Conservation (phyloP, 2,888 invertebrate genomes). For the Drosophila monieri region DNA sequence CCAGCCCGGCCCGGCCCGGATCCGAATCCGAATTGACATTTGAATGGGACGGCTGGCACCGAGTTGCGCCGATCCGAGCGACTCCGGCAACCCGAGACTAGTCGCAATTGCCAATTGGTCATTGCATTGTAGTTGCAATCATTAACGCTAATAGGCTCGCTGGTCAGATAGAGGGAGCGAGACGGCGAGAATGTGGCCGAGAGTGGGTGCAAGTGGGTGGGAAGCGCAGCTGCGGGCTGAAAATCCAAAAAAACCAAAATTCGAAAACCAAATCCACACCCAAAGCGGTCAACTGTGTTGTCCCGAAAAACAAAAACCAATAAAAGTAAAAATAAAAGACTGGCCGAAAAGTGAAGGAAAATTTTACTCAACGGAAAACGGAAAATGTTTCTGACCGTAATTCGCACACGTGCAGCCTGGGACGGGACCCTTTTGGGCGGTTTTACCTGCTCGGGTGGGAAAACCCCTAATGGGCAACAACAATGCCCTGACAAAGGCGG, state of each 20-base stretch:
- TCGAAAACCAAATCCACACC: slow-evolving; percentile 36
- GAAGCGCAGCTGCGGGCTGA: slow-evolving; percentile 46
- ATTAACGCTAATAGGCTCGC: slow-evolving; percentile 73
- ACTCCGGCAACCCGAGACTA: slow-evolving; percentile 23
- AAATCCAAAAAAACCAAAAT: slow-evolving; percentile 35
- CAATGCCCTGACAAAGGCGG: slow-evolving; percentile 17
- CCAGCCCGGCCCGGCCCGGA: slow-evolving; percentile 10
- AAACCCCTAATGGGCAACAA: slow-evolving; percentile 65
- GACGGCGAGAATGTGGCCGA: slow-evolving; percentile 5
- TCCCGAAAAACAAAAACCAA: slow-evolving; percentile 1
- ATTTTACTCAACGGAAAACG: slow-evolving; percentile 48
- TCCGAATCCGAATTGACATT: slow-evolving; percentile 68
- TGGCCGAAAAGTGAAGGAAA: slow-evolving; percentile 41
- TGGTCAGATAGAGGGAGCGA: slow-evolving; percentile 17
- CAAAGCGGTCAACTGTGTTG: slow-evolving; percentile 23
- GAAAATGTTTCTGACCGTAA: slow-evolving; percentile 35
- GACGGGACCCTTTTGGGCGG: slow-evolving; percentile 12
- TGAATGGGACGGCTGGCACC: slow-evolving; percentile 78
- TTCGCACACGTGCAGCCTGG: slow-evolving; percentile 67
- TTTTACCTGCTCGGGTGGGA: slow-evolving; percentile 58
- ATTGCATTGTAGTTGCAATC: slow-evolving; percentile 75
- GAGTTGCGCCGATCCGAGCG: slow-evolving; percentile 35
- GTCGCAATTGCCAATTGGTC: slow-evolving; percentile 67
- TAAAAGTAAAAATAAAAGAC: slow-evolving; percentile 19
- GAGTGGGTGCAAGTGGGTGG: slow-evolving; percentile 9